phyloP scores from a whole-genome alignment of 2,113 vertebrate genomes.

The Crocuta crocuta region DNA sequence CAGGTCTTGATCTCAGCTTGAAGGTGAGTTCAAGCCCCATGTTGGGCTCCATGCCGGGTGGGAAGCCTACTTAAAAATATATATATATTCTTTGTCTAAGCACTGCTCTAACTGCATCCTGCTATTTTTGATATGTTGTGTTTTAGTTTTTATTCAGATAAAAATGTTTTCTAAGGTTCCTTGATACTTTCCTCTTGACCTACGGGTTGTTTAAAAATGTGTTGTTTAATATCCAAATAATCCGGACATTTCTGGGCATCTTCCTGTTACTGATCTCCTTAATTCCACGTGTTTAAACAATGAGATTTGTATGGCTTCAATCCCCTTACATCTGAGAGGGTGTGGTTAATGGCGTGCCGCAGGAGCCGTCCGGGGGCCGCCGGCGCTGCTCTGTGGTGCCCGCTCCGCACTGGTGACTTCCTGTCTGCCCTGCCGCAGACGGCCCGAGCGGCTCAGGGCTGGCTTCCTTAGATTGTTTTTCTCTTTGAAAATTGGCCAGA shows the following conservation, averaged over 20 bases:
- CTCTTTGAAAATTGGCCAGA: neutral
- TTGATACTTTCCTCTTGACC: neutral
- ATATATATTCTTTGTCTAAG: neutral
- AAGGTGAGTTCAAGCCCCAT: no score
- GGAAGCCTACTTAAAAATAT: no score
- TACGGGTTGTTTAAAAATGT: neutral
- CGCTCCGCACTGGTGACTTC: accelerated
- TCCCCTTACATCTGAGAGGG: no score
- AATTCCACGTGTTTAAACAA: neutral
- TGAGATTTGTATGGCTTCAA: neutral
- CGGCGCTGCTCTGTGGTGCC: neutral
- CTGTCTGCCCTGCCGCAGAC: neutral
- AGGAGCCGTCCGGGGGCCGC: neutral
- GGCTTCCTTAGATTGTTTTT: neutral
- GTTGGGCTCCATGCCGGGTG: no score
- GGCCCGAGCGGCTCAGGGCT: neutral
- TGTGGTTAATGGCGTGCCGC: accelerated
- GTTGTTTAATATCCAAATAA: neutral
- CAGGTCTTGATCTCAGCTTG: no score
- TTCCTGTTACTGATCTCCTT: neutral
- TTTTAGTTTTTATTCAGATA: neutral
- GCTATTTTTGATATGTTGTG: neutral
- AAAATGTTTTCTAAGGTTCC: neutral
- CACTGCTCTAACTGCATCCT: no score
- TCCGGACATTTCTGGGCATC: neutral